Evolutionary conservation across 2,797 vertebrate species (phyloP), one percentile per base, ranked within the genome.

Genomic region (Dromococcyx pavoninus): DNA sequence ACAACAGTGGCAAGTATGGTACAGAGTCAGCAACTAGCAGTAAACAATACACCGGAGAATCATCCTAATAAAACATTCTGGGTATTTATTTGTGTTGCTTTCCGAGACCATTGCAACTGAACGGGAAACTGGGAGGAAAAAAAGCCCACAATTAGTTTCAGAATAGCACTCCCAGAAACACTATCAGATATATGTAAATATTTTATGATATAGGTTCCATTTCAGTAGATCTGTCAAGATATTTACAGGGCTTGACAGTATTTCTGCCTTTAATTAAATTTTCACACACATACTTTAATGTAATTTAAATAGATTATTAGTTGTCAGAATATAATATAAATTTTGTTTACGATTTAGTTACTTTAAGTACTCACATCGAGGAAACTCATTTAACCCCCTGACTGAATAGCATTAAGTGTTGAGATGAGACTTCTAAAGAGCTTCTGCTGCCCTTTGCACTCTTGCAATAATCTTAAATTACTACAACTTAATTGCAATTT

Each of bases 241-340:
- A 97, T 96, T 97, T 98, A 97, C 95, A 97, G 95, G 96, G 95
- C 97, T 96, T 97, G 96, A 97, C 97, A 97, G 95, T 95, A 96
- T 88, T 97, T 97, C 96, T 96, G 90, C 90, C 95, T 98, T 97
- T 98, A 98, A 98, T 98, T 98, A 98, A 97, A 97, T 97, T 98
- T 98, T 97, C 97, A 96, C 95, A 96, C 96, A 96, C 97, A 97
- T 94, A 97, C 96, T 97, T 97, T 97, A 98, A 98, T 97, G 96
- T 83, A 97, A 98, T 98, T 98, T 98, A 97, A 98, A 98, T 98
- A 98, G 98, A 98, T 98, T 98, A 98, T 98, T 97, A 97, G 97
- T 98, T 98, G 97, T 98, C 98, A 98, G 97, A 97, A 96, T 94
- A 94, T 93, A 97, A 97, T 96, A 97, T 97, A 98, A 98, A 98